Evolutionary conservation across 2,113 vertebrate species (phyloP), one percentile per base, ranked within the genome.

Genomic region (Recurvirostra avosetta): DNA sequence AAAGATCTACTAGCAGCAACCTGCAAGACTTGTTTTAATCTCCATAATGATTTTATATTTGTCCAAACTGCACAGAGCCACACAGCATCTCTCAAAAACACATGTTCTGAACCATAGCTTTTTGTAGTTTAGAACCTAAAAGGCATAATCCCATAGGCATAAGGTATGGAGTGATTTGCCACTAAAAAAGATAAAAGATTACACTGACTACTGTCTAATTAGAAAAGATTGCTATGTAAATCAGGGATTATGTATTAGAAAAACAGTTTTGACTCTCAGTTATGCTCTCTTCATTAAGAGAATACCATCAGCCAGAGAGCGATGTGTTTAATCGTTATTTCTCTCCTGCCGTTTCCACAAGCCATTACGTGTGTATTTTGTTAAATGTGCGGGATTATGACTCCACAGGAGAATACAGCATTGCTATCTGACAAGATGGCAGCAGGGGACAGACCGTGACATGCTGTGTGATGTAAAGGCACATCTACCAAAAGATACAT

Each of bases 401-500:
- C 56, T 27, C n/a, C 68, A 23, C 34, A 62, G 38, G 23, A 71
- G 11, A 52, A 81, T 5, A n/a, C 17, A n/a, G 5, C 7, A 19
- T 21, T 50, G 30, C 34, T 15, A 20, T 36, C 38, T 45, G 63
- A 41, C 30, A 14, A 38, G 40, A 49, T 11, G n/a, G 34, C 32
- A 55, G 27, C 19, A 43, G 62, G 34, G 22, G 50, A 70, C 55
- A 79, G 52, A 62, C 43, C 0, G 2, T 34, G 27, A 52, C 23
- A 7, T 11, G 49, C 23, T 32, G 26, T 12, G 36, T 41, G 50
- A 59, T 7, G 18, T 17, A 65, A 50, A 65, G 38, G n/a, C 45
- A 18, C 3, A 32, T 36, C n/a, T 47, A 41, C 29, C 45, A 45
- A n/a, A 34, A 71, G 50, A 22, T 6, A 59, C 0, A 0, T 2